A percentile compares a stretch with the other conserved stretches of the same genome.
These are phyloP conservation scores for Galleria mellonella DNA, from an alignment of 1,140 invertebrate species.

Conservation along the genomic window DNA sequence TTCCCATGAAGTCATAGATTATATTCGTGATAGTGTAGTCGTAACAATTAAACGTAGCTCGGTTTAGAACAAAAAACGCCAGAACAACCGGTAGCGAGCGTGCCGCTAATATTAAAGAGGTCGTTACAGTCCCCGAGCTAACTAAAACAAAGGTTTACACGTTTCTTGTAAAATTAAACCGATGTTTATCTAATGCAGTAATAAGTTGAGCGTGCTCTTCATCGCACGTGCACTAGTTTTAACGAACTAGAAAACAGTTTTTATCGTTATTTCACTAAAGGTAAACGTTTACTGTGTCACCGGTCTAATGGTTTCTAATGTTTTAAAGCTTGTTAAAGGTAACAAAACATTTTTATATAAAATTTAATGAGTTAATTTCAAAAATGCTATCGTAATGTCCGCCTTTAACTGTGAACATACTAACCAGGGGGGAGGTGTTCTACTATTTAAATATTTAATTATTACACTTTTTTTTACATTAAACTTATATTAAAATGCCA, in stretches of 20 bases:
- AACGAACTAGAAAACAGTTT: conserved; percentile 34
- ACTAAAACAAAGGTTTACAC: conserved; percentile 55
- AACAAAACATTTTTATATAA: no score
- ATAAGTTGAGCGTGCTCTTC: conserved; percentile 38
- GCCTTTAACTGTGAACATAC: no score
- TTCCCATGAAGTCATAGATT: conserved; percentile 67
- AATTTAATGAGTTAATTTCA: no score
- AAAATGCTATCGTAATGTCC: no score
- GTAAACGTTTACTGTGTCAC: background rate
- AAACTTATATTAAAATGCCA: no score
- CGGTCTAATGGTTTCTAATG: no score
- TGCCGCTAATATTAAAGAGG: conserved; percentile 60
- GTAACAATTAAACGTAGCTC: conserved; percentile 64
- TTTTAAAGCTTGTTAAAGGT: no score
- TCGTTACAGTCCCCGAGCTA: conserved; percentile 19
- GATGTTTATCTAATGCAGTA: conserved; percentile 57
- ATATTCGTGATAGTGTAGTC: conserved; percentile 45
- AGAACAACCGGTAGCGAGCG: conserved; percentile 56
- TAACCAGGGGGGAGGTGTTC: no score
- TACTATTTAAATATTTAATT: no score
- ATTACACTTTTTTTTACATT: no score
- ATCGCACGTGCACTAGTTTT: conserved; percentile 60
- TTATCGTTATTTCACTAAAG: background rate
- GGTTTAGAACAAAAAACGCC: conserved; percentile 28
- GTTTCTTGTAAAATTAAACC: conserved; percentile 58